These are phyloP conservation scores for Stegastes partitus DNA, from an alignment of 2,113 vertebrate species.

Conservation along the genomic window DNA sequence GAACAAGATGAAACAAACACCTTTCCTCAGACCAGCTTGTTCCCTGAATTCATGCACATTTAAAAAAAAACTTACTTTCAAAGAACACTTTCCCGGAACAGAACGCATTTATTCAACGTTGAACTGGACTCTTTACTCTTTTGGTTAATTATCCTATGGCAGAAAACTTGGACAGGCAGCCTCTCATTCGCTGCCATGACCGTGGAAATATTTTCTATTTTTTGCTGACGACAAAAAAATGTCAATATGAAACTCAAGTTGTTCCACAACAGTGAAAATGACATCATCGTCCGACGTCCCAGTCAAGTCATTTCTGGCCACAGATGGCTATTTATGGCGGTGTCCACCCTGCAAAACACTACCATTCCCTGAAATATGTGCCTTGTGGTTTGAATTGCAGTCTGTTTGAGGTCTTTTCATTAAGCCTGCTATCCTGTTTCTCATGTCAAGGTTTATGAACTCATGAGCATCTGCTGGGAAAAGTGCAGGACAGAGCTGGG, in stretches of 20 bases:
- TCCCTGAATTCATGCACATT: constrained; percentile 2
- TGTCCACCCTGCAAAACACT: constrained; percentile 56
- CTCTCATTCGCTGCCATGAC: constrained; percentile 28
- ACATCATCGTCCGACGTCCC: constrained; percentile 53
- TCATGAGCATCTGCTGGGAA: constrained; percentile 3
- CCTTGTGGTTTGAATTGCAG: constrained; percentile 46
- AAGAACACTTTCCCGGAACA: background rate
- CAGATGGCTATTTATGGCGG: constrained; percentile 61
- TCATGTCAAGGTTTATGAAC: constrained; percentile 36
- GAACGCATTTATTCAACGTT: background rate
- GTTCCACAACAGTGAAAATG: constrained; percentile 52
- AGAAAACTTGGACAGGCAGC: constrained; percentile 33
- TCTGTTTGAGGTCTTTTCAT: constrained; percentile 53
- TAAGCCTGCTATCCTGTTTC: constrained; percentile 42
- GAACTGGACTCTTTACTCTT: background rate
- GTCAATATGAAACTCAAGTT: constrained; percentile 16
- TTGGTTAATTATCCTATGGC: constrained; percentile 23
- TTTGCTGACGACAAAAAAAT: constrained; percentile 16
- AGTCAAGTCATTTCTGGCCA: constrained; percentile 52
- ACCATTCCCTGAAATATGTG: constrained; percentile 40
- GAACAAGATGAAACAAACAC: constrained; percentile 56
- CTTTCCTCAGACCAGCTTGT: constrained; percentile 1
- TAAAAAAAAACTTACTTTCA: background rate
- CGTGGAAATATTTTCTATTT: constrained; percentile 50
- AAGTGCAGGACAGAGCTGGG: background rate